phyloP scores from a whole-genome alignment of 2,797 vertebrate genomes.

The Peromyscus melanophrys region DNA sequence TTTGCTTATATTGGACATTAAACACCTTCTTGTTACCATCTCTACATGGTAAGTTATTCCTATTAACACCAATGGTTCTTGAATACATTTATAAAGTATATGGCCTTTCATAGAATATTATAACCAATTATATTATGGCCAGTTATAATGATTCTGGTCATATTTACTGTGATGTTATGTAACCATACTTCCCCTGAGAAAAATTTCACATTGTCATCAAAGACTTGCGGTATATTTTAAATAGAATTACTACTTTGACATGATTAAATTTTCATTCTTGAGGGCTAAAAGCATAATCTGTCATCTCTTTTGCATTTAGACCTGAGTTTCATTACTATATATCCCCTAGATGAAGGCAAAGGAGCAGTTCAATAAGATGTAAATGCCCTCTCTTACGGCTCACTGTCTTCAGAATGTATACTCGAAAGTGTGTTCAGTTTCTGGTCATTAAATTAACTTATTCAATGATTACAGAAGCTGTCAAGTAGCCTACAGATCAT shows the following conservation, averaged over 20 bases:
- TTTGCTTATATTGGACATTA: constrained; percentile 58
- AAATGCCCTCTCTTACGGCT: constrained; percentile 42
- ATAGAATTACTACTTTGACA: constrained; percentile 65
- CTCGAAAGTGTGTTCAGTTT: neutral
- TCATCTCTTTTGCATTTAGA: constrained; percentile 74
- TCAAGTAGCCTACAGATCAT: constrained; percentile 28
- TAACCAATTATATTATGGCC: constrained; percentile 63
- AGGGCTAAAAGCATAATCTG: constrained; percentile 72
- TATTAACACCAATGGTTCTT: constrained; percentile 66
- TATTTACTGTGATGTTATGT: constrained; percentile 69
- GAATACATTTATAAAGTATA: constrained; percentile 54
- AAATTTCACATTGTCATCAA: constrained; percentile 66
- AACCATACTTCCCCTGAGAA: constrained; percentile 63
- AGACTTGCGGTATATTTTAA: constrained; percentile 61
- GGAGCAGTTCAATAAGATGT: neutral
- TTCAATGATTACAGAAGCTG: constrained; percentile 26
- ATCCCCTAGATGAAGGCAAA: constrained; percentile 62
- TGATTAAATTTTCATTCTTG: constrained; percentile 75
- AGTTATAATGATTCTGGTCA: constrained; percentile 49
- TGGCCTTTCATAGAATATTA: constrained; percentile 71
- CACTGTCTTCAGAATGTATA: constrained; percentile 22
- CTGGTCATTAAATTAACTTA: constrained; percentile 69
- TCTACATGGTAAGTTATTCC: constrained; percentile 56
- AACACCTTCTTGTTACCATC: constrained; percentile 60
- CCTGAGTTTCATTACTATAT: constrained; percentile 16